Evolutionary conservation across 2,888 invertebrate species (phyloP).

Genomic region (Ophioninae sp.): DNA sequence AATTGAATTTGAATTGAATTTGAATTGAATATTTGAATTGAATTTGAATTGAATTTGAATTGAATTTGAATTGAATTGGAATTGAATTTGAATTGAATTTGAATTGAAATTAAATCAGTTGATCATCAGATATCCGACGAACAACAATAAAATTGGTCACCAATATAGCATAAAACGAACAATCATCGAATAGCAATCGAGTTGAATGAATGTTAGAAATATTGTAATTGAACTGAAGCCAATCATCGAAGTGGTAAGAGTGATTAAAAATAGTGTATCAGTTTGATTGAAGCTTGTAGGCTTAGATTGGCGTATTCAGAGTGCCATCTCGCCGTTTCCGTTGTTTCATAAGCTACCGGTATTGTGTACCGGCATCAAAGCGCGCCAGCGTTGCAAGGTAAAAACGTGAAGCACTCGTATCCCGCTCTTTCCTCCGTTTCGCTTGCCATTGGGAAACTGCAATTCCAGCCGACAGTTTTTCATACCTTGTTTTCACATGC

Average conservation of each 20-base stretch:
- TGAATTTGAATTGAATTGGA: too few species aligned
- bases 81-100: too few species aligned
- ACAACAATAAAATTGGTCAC: too few species aligned
- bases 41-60: too few species aligned
- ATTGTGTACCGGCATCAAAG: constrained; percentile 7
- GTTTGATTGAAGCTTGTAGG: neutral
- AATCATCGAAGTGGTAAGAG: neutral
- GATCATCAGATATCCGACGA: neutral
- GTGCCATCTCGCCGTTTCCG: neutral
- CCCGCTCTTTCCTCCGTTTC: constrained; percentile 7
- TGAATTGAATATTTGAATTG: neutral
- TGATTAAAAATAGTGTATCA: neutral
- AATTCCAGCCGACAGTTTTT: constrained; percentile 12
- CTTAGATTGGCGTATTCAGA: neutral
- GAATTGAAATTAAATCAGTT: neutral
- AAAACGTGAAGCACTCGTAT: constrained; percentile 1
- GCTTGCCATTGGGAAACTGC: neutral
- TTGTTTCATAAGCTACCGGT: neutral
- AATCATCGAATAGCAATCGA: neutral
- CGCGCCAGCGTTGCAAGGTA: constrained; percentile 4
- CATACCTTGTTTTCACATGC: neutral
- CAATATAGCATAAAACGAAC: too few species aligned
- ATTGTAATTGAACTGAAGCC: neutral
- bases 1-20: neutral
- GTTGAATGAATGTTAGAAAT: neutral